Percentiles rank a stretch among this genome's conserved stretches.
These are phyloP conservation scores for Etheostoma spectabile DNA, from an alignment of 2,113 vertebrate species.

Conservation along the genomic window DNA sequence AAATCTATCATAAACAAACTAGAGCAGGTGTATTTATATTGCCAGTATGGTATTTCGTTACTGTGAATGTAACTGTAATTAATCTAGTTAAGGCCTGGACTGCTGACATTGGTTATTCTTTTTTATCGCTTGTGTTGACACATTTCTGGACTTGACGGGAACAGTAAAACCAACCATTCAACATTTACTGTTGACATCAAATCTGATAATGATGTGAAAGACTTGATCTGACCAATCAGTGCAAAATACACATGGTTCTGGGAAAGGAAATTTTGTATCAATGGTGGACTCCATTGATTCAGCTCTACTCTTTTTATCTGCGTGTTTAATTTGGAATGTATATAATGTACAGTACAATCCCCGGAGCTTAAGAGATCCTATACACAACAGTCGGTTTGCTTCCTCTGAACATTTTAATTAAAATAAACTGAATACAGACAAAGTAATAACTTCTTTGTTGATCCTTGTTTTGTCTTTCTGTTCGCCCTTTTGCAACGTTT, in stretches of 20 bases:
- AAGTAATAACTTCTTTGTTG: constrained; percentile 19
- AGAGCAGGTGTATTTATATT: constrained; percentile 9
- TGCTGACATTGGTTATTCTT: not conserved
- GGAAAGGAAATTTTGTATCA: not conserved
- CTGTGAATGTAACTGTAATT: constrained; percentile 2
- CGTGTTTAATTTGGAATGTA: not conserved
- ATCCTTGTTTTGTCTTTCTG: constrained; percentile 8
- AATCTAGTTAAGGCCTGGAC: not conserved
- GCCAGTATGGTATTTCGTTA: constrained; percentile 2
- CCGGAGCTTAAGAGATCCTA: not conserved
- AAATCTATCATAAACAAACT: not conserved
- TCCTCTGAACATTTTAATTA: constrained; percentile 6
- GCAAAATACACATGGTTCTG: not conserved
- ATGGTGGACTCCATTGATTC: not conserved
- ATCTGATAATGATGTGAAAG: constrained; percentile 31
- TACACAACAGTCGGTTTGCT: not conserved
- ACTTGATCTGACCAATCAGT: not conserved
- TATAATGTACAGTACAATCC: not conserved
- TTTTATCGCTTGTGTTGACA: constrained; percentile 3
- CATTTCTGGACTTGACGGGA: constrained; percentile 13
- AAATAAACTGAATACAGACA: constrained; percentile 20
- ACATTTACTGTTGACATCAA: constrained; percentile 22
- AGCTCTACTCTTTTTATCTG: not conserved
- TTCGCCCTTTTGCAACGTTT: constrained; percentile 2
- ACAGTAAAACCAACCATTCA: constrained; percentile 13